A percentile compares a stretch with the other conserved stretches of the same genome.
Evolutionary conservation across 2,888 invertebrate species (phyloP).

Genomic region (Nephrotoma guestfalica): DNA sequence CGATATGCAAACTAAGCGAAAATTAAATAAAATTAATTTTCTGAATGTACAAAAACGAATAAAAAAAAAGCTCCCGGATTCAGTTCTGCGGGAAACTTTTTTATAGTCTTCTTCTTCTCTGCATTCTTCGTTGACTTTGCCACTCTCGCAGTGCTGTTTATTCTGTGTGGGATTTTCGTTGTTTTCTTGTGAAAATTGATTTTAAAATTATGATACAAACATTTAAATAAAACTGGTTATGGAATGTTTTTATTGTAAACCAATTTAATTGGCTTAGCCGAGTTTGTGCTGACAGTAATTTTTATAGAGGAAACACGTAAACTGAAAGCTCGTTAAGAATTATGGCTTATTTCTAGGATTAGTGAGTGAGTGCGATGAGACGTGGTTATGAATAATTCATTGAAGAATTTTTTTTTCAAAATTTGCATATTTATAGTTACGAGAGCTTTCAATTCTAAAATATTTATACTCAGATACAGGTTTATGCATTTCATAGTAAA

Average conservation of each 20-base stretch:
- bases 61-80: background rate
- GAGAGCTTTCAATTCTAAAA: no score
- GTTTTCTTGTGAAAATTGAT: background rate
- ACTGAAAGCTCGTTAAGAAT: no score
- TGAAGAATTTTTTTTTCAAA: no score
- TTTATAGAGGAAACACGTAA: no score
- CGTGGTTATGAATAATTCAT: no score
- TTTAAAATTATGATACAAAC: background rate
- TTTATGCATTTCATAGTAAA: no score
- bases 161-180: background rate
- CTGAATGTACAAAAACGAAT: background rate
- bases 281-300: background rate
- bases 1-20: background rate
- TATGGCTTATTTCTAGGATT: no score
- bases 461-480: no score
- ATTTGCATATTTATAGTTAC: no score
- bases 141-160: background rate
- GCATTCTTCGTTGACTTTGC: background rate
- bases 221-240: background rate
- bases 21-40: background rate
- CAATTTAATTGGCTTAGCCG: background rate
- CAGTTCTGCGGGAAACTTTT: background rate
- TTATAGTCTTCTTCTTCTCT: background rate
- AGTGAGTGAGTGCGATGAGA: no score
- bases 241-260: background rate